Conservation (phyloP, 1,140 invertebrate genomes). For the Leptinotarsa texana region DNA sequence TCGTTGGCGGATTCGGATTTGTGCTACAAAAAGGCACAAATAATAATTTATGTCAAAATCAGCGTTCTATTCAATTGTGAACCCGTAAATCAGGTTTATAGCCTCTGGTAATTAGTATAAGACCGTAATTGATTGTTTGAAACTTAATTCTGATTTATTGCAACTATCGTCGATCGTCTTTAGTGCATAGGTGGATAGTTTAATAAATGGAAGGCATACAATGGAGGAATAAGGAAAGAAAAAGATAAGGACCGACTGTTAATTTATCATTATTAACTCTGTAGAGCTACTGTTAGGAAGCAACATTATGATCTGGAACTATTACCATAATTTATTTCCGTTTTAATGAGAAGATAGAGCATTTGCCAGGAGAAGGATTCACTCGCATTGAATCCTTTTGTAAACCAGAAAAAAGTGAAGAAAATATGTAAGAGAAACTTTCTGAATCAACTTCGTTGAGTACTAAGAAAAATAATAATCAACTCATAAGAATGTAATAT, state of each 20-base stretch:
- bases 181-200: neutral
- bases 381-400: neutral
- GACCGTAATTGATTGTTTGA: constrained; percentile 48
- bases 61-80: constrained; percentile 45
- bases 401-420: neutral
- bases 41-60: constrained; percentile 47
- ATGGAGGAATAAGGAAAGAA: constrained; percentile 14
- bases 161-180: constrained; percentile 30
- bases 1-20: constrained; percentile 36
- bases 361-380: neutral
- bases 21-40: constrained; percentile 41
- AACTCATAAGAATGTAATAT: no score
- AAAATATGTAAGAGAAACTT: no score
- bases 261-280: constrained; percentile 14
- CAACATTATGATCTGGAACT: constrained; percentile 20
- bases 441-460: no score
- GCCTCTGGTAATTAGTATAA: constrained; percentile 47
- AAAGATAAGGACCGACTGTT: neutral
- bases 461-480: no score
- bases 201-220: neutral
- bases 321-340: constrained; percentile 17
- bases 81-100: constrained; percentile 47
- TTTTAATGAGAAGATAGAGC: neutral
- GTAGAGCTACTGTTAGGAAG: constrained; percentile 12
- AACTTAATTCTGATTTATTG: constrained; percentile 49